Evolutionary conservation across 2,113 vertebrate species (phyloP), one percentile per base, ranked within the genome.

Genomic region (Crocuta crocuta): DNA sequence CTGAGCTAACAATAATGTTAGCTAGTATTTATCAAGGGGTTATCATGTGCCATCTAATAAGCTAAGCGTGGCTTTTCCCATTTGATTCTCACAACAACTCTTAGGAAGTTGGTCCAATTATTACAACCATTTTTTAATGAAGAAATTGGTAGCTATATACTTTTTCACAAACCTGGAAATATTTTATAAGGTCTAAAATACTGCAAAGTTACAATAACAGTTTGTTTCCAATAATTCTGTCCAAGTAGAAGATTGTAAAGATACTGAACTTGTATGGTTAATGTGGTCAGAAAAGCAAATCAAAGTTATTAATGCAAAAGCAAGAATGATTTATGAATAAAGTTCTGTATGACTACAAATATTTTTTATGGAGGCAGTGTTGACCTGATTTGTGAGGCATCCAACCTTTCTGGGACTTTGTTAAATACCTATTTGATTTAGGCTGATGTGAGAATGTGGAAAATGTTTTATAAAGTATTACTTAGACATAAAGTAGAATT

Each of bases 241-340:
- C 35, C 26, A 70, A 76, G 45, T 43, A 19, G 84, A 90, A 11
- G 74, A 4, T 2, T 74, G 13, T 43, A 91, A 86, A 79, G 48
- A 33, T 17, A 48, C 5, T 61, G 35, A 95, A 81, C 19, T 89
- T 78, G 9, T 21, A 71, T 39, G 81, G 53, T 79, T 71, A 31
- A 55, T 71, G 33, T 74, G 88, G 83, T 43, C 26, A 63, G 78
- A 48, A 70, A 82, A 85, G 81, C 73, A 95, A 76, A 55, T 43
- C 61, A 91, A 76, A 87, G 83, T 19, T 61, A 65, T 88, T 61
- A 81, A 91, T 81, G 88, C 45, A 58, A 97, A 97, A 84, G 50
- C 10, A 81, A 91, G 13, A 87, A 82, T 79, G 88, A 43, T 33
- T 90, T 73, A 24, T 45, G 83, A 70, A 58, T 9, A 71, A 81